A percentile compares a stretch with the other conserved stretches of the same genome.
phyloP scores from a whole-genome alignment of 2,797 vertebrate species.

The Chelon auratus region DNA sequence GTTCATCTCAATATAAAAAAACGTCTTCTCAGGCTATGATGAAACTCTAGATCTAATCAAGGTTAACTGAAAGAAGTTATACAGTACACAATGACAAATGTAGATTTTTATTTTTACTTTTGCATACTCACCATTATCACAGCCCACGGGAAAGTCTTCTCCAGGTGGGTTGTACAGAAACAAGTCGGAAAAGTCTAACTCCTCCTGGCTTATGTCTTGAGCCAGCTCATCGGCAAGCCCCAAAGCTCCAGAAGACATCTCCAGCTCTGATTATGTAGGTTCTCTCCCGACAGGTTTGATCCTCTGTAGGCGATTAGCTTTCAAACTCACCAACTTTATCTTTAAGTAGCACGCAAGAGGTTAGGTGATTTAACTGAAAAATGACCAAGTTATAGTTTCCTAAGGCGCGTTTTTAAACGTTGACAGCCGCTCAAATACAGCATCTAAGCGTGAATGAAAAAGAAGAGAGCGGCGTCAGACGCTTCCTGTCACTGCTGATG shows the following conservation, averaged over 20 bases:
- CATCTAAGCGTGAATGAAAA: conserved; percentile 9
- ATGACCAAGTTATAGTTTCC: background rate
- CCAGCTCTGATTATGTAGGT: background rate
- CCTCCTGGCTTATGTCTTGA: conserved; percentile 86
- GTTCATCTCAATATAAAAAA: background rate
- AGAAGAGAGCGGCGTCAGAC: conserved; percentile 18
- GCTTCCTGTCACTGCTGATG: conserved; percentile 69
- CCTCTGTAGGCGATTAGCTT: background rate
- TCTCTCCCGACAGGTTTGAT: background rate
- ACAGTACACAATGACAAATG: background rate
- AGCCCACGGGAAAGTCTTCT: conserved; percentile 81
- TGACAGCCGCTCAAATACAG: conserved; percentile 43
- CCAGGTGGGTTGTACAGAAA: conserved; percentile 85
- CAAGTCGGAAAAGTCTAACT: conserved; percentile 92
- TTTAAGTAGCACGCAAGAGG: background rate
- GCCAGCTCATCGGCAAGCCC: conserved; percentile 64
- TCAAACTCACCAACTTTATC: background rate
- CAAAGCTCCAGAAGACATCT: conserved; percentile 75
- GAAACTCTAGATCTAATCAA: background rate
- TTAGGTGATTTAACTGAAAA: background rate
- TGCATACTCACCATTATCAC: conserved; percentile 85
- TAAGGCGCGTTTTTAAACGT: conserved; percentile 1
- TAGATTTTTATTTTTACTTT: no score
- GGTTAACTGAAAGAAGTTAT: no score
- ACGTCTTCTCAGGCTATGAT: background rate